phyloP scores from a whole-genome alignment of 2,888 invertebrate species.

The Ommatoiulus sabulosus region DNA sequence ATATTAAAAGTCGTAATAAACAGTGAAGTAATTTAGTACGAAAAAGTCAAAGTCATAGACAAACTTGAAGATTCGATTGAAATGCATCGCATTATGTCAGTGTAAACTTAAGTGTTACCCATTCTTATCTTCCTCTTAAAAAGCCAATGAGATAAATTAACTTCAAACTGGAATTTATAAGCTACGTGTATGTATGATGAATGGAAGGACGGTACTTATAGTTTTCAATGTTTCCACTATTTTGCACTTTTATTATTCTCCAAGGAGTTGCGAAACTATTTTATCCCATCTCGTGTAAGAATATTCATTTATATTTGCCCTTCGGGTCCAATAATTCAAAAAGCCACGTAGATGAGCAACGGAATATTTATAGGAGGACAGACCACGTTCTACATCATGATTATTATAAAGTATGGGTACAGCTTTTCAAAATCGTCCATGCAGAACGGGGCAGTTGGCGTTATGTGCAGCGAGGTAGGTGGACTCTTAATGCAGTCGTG shows the following conservation, averaged over 20 bases:
- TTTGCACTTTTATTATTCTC: constrained; percentile 51
- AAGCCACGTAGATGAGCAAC: constrained; percentile 19
- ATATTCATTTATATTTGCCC: constrained; percentile 54
- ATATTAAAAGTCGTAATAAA: neutral
- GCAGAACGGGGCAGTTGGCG: constrained; percentile 47
- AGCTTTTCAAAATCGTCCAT: constrained; percentile 51
- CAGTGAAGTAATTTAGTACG: neutral
- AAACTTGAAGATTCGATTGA: neutral
- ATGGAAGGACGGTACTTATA: constrained; percentile 48
- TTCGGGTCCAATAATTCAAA: constrained; percentile 54
- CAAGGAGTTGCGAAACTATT: constrained; percentile 43
- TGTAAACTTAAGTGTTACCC: neutral
- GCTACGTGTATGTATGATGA: constrained; percentile 47
- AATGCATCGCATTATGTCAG: neutral
- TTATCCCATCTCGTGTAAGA: constrained; percentile 16
- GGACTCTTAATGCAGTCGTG: constrained; percentile 35
- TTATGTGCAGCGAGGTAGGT: constrained; percentile 1
- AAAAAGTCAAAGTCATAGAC: neutral
- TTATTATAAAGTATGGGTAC: constrained; percentile 48
- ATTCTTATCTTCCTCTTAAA: neutral
- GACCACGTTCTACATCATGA: constrained; percentile 38
- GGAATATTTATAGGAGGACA: constrained; percentile 43
- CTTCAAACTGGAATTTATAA: constrained; percentile 1
- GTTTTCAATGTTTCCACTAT: constrained; percentile 54
- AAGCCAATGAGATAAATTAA: constrained; percentile 28